Percentiles rank a stretch among this genome's conserved stretches.
phyloP scores from a whole-genome alignment of 2,888 invertebrate genomes.

The Diploptera punctata region DNA sequence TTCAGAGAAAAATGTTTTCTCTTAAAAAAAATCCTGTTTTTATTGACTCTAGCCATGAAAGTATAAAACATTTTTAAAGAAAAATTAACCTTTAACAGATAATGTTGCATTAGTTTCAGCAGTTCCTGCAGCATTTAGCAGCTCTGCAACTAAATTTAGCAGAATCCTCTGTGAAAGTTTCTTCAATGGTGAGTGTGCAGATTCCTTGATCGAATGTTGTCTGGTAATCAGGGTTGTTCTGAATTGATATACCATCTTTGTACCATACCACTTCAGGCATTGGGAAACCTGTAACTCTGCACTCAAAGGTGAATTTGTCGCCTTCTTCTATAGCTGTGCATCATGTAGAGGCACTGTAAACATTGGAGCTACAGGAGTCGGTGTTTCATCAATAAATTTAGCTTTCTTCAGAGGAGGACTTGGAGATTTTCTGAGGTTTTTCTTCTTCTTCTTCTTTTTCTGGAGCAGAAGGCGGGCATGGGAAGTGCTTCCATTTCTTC shows the following conservation, averaged over 20 bases:
- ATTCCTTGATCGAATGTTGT: slow-evolving; percentile 70
- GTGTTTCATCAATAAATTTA: slow-evolving; percentile 48
- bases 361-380: slow-evolving; percentile 57
- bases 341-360: slow-evolving; percentile 68
- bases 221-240: slow-evolving; percentile 79
- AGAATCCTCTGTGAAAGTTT: slow-evolving; percentile 86
- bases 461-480: slow-evolving; percentile 29
- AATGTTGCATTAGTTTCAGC: slow-evolving; percentile 77
- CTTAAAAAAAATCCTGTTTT: too few species aligned
- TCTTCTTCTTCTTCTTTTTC: slow-evolving; percentile 39
- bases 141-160: slow-evolving; percentile 82
- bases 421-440: slow-evolving; percentile 47
- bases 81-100: slow-evolving; percentile 75
- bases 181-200: slow-evolving; percentile 83
- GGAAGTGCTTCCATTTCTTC: slow-evolving; percentile 17
- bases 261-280: slow-evolving; percentile 74
- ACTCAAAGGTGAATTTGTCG: slow-evolving; percentile 56
- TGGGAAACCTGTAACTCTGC: slow-evolving; percentile 66
- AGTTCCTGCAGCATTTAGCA: slow-evolving; percentile 72
- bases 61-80: too few species aligned
- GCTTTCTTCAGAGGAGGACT: slow-evolving; percentile 48
- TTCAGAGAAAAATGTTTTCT: too few species aligned
- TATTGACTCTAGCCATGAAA: too few species aligned
- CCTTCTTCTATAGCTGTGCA: slow-evolving; percentile 73
- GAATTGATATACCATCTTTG: slow-evolving; percentile 79